Evolutionary conservation across 2,113 vertebrate species (phyloP), one percentile per base, ranked within the genome.

Genomic region (Alosa alosa): DNA sequence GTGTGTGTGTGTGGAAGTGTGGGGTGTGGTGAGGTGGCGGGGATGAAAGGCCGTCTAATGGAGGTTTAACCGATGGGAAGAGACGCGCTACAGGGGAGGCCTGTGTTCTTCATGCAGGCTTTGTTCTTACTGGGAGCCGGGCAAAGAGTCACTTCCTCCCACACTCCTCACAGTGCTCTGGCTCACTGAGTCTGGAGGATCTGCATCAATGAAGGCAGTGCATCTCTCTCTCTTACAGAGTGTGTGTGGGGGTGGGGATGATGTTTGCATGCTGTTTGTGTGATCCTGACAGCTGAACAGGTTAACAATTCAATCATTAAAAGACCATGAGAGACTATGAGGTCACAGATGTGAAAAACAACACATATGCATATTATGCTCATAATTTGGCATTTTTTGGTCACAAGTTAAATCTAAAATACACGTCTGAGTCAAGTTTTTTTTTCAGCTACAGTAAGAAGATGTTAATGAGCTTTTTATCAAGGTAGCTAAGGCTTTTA

Each of bases 11-110:
- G 68, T 15, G 86, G 84, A 89, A 90, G 93, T 91, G 92, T 39
- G 25, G 31, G 11, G 13, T 39, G 45, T 20, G 22, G 81, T 36
- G 60, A 75, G 64, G 49, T 68, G 83, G 52, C 84, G 75, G 78
- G 46, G 88, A 88, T 90, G 86, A 90, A 83, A 86, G 84, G 81
- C 36, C 81, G 82, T 88, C 81, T 93, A 94, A 93, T 90, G 90
- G 91, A 91, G 92, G 92, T 93, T 93, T 93, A 94, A 93, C 91
- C 91, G 89, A 88, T 90, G 90, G 90, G 91, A 89, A 92, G 91
- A 81, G 64, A 25, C 84, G 72, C 92, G 86, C 91, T 91, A 89
- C 91, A 86, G 92, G 92, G 90, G 92, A 78, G 89, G 86, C 89
- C 72, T 92, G 89, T 88, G 90, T 88, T 91, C 91, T 92, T 92